phyloP scores from a whole-genome alignment of 2,113 vertebrate genomes.

The Prunella fulvescens region DNA sequence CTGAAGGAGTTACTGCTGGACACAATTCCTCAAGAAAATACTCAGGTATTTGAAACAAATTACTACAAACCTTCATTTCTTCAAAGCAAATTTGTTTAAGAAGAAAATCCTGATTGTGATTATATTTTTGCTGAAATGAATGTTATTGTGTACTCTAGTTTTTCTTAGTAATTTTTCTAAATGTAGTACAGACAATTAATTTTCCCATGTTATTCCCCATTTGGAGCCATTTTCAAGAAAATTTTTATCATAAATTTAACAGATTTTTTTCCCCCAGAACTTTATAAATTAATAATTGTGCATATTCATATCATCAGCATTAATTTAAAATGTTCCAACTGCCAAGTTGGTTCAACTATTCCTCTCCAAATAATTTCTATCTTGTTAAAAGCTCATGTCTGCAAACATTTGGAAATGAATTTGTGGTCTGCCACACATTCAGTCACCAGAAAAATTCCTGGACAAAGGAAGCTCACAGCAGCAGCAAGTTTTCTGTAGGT shows the following conservation, averaged over 20 bases:
- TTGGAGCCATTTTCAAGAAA: background rate
- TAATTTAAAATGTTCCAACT: background rate
- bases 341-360: background rate
- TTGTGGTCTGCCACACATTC: background rate
- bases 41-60: background rate
- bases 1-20: background rate
- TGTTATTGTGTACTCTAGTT: background rate
- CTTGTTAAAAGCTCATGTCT: background rate
- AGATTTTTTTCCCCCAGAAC: background rate
- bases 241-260: background rate
- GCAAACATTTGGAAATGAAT: background rate
- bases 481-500: background rate
- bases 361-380: background rate
- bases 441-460: background rate
- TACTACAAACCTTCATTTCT: background rate
- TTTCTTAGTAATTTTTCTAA: background rate
- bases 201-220: background rate
- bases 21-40: background rate
- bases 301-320: background rate
- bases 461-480: background rate
- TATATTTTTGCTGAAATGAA: background rate
- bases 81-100: background rate
- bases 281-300: background rate
- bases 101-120: background rate
- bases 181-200: background rate